Evolutionary conservation across 2,888 invertebrate species (phyloP).

Genomic region (Malacosoma neustria): DNA sequence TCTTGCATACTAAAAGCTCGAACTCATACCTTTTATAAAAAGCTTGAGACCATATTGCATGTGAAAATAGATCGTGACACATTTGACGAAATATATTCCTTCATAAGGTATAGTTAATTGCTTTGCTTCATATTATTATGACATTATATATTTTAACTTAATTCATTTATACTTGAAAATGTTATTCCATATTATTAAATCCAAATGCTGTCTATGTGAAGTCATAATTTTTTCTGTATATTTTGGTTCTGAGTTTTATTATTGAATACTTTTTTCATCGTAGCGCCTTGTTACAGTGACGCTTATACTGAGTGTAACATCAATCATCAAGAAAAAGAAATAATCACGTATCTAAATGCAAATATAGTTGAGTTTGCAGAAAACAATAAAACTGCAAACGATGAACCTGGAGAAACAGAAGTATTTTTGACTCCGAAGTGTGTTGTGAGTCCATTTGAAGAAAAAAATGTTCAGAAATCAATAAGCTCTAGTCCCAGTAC

Average conservation of each 20-base stretch:
- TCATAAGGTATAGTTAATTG: constrained; percentile 48
- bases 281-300: constrained; percentile 42
- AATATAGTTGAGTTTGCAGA: constrained; percentile 24
- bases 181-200: no score
- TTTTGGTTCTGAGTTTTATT: not conserved
- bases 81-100: constrained; percentile 71
- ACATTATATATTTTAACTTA: not conserved
- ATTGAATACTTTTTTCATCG: constrained; percentile 4
- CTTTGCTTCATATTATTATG: not conserved
- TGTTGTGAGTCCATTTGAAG: constrained; percentile 42
- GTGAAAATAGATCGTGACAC: constrained; percentile 63
- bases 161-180: no score
- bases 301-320: constrained; percentile 66
- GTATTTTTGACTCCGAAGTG: constrained; percentile 63
- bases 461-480: constrained; percentile 33
- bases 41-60: constrained; percentile 69
- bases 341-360: constrained; percentile 52
- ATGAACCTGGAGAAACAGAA: constrained; percentile 48
- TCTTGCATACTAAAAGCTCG: constrained; percentile 76
- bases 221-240: no score
- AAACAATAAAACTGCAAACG: constrained; percentile 26
- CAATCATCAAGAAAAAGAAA: constrained; percentile 61
- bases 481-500: constrained; percentile 51
- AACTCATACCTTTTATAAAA: constrained; percentile 73
- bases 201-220: no score